Evolutionary conservation across 2,888 invertebrate genomes (phyloP).

Genomic region (Laothoe populi): DNA sequence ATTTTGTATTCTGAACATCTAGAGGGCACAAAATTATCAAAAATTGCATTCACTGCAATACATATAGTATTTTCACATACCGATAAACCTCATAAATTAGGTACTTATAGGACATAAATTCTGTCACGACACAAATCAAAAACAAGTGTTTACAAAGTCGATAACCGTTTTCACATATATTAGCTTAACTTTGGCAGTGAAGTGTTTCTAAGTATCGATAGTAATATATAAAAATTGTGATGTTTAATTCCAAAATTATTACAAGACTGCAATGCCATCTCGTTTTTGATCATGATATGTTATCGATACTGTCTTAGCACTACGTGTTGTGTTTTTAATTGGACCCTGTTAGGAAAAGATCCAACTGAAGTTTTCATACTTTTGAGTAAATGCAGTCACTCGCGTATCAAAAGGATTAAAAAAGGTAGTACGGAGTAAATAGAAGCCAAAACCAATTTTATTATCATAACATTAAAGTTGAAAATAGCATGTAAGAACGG

Average conservation of each 20-base stretch:
- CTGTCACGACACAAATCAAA: constrained; percentile 11
- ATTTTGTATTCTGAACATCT: background rate
- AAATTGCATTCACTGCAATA: constrained; percentile 16
- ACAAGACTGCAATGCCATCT: no score
- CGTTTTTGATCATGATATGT: no score
- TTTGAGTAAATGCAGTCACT: no score
- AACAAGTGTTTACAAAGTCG: constrained; percentile 19
- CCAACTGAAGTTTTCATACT: no score
- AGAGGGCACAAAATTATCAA: background rate
- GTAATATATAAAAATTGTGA: background rate
- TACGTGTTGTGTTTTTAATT: no score
- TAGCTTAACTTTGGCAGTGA: background rate
- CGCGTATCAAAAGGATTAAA: no score
- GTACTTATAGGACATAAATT: constrained; percentile 12
- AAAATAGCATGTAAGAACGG: no score
- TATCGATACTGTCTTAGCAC: background rate
- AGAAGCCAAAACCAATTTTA: no score
- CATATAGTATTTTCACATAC: constrained; percentile 14
- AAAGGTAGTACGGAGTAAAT: no score
- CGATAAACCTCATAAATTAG: constrained; percentile 20
- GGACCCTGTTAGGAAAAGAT: no score
- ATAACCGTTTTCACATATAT: constrained; percentile 7
- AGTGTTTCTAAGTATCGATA: constrained; percentile 5
- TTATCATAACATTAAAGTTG: no score
- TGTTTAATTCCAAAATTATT: background rate